These are phyloP conservation scores for Thunnus albacares DNA, from an alignment of 2,797 vertebrate genomes.

Conservation along the genomic window DNA sequence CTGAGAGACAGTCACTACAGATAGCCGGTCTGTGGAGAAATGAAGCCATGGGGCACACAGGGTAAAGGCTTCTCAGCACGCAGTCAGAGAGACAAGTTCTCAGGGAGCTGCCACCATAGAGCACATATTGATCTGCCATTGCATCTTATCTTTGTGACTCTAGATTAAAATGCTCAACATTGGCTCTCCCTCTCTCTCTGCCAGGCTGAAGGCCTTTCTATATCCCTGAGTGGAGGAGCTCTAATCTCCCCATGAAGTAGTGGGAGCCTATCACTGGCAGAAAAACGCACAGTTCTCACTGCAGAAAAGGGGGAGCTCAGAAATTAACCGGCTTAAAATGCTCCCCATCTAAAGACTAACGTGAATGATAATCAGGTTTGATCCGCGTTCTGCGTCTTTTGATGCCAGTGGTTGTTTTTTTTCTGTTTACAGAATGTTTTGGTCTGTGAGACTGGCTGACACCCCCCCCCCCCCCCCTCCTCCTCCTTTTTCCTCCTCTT, in stretches of 20 bases:
- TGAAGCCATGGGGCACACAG: constrained; percentile 78
- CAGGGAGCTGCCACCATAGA: constrained; percentile 80
- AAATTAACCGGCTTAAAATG: constrained; percentile 73
- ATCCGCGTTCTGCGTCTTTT: constrained; percentile 53
- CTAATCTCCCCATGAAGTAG: constrained; percentile 86
- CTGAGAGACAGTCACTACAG: constrained; percentile 75
- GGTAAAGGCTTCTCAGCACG: constrained; percentile 77
- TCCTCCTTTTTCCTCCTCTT: constrained; percentile 19
- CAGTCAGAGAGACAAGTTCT: constrained; percentile 80
- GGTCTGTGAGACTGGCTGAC: constrained; percentile 27
- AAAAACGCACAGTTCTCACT: constrained; percentile 54
- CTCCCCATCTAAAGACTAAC: constrained; percentile 61
- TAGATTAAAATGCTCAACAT: constrained; percentile 85
- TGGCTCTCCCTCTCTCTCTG: constrained; percentile 72
- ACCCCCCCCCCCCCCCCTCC: not conserved
- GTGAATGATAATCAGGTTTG: constrained; percentile 68
- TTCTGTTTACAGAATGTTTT: constrained; percentile 40
- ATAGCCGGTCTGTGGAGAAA: constrained; percentile 76
- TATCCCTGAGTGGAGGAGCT: constrained; percentile 85
- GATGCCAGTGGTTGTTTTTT: constrained; percentile 32
- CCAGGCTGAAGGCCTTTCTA: constrained; percentile 86
- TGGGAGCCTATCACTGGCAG: constrained; percentile 73
- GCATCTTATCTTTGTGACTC: constrained; percentile 87
- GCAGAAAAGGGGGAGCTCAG: constrained; percentile 53
- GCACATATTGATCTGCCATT: constrained; percentile 85